phyloP scores from a whole-genome alignment of 2,797 vertebrate species.

The Philypnodon macrostomus region DNA sequence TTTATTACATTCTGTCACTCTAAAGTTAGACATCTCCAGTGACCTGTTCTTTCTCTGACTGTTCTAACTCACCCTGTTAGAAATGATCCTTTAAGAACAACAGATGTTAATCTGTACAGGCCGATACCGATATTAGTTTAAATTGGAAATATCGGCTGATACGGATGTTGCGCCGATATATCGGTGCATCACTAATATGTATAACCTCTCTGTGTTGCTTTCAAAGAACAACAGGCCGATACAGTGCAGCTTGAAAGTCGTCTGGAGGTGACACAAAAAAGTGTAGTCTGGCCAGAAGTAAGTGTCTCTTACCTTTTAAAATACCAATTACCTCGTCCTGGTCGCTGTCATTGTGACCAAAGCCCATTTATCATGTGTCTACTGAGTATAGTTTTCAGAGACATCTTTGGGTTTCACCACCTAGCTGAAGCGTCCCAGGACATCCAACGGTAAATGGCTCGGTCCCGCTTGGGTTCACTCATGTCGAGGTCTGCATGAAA shows the following conservation, averaged over 20 bases:
- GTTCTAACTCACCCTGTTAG: no score
- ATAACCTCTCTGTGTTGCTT: no score
- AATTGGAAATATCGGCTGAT: no score
- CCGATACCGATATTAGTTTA: no score
- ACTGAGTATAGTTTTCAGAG: slow-evolving; percentile 13
- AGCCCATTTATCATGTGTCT: slow-evolving; percentile 36
- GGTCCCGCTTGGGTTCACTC: slow-evolving; percentile 27
- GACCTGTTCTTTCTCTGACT: no score
- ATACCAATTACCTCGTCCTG: slow-evolving; percentile 1
- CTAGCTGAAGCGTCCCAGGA: slow-evolving; percentile 24
- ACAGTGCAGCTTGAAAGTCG: neutral
- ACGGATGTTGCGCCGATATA: no score
- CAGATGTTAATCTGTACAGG: no score
- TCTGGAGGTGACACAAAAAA: neutral
- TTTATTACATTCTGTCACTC: no score
- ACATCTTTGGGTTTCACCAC: slow-evolving; percentile 30
- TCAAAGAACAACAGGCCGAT: neutral
- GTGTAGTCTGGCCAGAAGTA: slow-evolving; percentile 8
- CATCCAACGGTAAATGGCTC: slow-evolving; percentile 26
- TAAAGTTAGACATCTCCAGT: no score
- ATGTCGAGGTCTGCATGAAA: slow-evolving; percentile 29
- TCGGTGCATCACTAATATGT: no score
- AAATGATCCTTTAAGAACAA: no score
- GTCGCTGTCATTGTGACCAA: slow-evolving; percentile 20
- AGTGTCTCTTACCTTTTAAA: neutral